Conservation (phyloP, 2,888 invertebrate genomes). For the Eulithis testata region DNA sequence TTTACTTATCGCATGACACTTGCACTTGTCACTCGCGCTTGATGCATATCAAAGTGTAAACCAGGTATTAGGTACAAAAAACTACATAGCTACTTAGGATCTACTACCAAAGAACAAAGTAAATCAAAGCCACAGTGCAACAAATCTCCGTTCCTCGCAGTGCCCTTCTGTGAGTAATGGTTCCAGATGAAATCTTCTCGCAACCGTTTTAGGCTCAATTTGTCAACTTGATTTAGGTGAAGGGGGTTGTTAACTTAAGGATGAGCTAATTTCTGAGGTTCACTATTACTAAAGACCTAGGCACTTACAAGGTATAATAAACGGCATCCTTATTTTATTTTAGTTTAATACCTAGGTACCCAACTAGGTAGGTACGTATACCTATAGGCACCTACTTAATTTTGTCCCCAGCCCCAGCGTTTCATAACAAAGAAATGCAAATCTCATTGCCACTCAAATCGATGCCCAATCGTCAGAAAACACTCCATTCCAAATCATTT, state of each 20-base stretch:
- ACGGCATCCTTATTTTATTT: too few species aligned
- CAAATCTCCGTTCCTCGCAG: constrained; percentile 19
- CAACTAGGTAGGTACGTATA: too few species aligned
- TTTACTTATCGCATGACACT: too few species aligned
- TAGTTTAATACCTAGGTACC: too few species aligned
- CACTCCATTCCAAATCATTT: constrained; percentile 24
- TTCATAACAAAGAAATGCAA: constrained; percentile 1
- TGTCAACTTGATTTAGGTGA: constrained; percentile 35
- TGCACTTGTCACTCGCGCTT: too few species aligned
- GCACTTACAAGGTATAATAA: background rate
- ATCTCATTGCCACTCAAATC: constrained; percentile 15
- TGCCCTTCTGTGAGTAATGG: constrained; percentile 22
- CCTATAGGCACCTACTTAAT: background rate
- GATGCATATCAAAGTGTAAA: too few species aligned
- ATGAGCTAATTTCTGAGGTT: constrained; percentile 1
- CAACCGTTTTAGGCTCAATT: constrained; percentile 28
- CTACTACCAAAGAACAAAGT: background rate
- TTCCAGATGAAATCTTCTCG: constrained; percentile 32
- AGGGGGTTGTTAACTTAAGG: constrained; percentile 15
- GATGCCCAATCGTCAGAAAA: constrained; percentile 19
- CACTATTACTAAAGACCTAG: background rate
- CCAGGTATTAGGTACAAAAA: too few species aligned
- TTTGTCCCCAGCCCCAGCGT: background rate
- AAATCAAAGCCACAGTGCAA: constrained; percentile 19
- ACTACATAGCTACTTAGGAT: too few species aligned